Evolutionary conservation across 2,888 invertebrate species (phyloP).

Genomic region (Pinctada fucata): DNA sequence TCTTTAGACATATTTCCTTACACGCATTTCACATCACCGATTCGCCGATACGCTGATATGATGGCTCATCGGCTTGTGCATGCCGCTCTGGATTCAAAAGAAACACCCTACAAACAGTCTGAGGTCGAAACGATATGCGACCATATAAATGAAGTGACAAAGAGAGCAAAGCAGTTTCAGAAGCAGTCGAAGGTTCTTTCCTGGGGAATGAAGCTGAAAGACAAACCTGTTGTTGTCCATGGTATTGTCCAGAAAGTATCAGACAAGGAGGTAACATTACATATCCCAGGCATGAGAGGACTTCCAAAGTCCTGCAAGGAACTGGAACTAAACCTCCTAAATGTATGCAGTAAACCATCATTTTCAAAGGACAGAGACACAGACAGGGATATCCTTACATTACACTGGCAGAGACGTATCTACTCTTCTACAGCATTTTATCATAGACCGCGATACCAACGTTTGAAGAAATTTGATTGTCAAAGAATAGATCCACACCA

Average conservation of each 20-base stretch:
- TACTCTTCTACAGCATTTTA: constrained; percentile 36
- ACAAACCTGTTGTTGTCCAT: constrained; percentile 41
- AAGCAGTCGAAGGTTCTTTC: constrained; percentile 47
- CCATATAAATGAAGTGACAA: constrained; percentile 48
- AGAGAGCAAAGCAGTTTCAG: constrained; percentile 50
- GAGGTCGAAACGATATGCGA: constrained; percentile 52
- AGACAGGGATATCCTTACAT: constrained; percentile 37
- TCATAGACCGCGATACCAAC: not conserved
- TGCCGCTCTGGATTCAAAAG: constrained; percentile 40
- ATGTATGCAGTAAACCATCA: constrained; percentile 46
- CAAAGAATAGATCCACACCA: constrained; percentile 36
- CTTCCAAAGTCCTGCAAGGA: constrained; percentile 42
- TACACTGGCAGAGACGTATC: constrained; percentile 51
- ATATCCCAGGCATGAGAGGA: constrained; percentile 46
- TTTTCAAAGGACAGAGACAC: constrained; percentile 34
- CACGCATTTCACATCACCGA: constrained; percentile 45
- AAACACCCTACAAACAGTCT: constrained; percentile 44
- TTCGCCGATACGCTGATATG: constrained; percentile 40
- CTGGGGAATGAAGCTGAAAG: constrained; percentile 46
- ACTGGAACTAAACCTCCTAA: constrained; percentile 46
- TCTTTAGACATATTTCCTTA: constrained; percentile 48
- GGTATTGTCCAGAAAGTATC: constrained; percentile 47
- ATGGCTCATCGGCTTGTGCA: constrained; percentile 52
- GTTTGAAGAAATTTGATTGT: not conserved
- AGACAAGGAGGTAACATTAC: constrained; percentile 47